phyloP scores from a whole-genome alignment of 2,888 invertebrate genomes.

The Sesia apiformis region DNA sequence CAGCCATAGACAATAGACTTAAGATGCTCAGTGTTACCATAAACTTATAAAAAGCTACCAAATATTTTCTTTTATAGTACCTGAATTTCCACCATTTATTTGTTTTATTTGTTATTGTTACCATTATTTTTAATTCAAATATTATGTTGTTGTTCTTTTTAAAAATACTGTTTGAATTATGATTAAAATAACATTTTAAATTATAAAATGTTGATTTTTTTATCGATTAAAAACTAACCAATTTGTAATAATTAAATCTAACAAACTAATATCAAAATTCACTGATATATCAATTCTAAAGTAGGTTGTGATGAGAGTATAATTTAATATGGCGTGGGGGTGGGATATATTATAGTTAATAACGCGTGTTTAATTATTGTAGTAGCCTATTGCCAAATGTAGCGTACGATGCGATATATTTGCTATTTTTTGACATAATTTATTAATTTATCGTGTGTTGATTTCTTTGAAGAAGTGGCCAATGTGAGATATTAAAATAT shows the following conservation, averaged over 20 bases:
- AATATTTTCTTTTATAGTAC: constrained; percentile 1
- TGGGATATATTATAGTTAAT: too few species aligned
- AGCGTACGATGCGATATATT: too few species aligned
- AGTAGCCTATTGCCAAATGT: too few species aligned
- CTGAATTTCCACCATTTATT: constrained; percentile 7
- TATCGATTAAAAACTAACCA: neutral
- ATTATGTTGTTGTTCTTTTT: constrained; percentile 5
- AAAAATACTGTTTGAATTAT: constrained; percentile 2
- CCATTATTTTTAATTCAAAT: constrained; percentile 3
- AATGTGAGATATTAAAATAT: too few species aligned
- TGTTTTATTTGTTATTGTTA: constrained; percentile 3
- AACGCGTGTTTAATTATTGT: too few species aligned
- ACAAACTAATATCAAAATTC: neutral
- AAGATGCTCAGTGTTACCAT: neutral
- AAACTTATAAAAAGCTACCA: neutral
- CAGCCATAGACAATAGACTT: neutral
- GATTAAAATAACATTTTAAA: neutral
- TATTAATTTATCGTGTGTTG: too few species aligned
- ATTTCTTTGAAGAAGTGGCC: too few species aligned
- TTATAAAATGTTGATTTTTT: too few species aligned
- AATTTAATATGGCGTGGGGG: neutral
- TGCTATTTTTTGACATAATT: too few species aligned
- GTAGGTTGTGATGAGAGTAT: neutral
- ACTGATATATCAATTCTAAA: neutral
- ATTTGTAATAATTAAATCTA: neutral